These are phyloP conservation scores for Nasonia oneida DNA, from an alignment of 2,888 invertebrate species.

Conservation along the genomic window DNA sequence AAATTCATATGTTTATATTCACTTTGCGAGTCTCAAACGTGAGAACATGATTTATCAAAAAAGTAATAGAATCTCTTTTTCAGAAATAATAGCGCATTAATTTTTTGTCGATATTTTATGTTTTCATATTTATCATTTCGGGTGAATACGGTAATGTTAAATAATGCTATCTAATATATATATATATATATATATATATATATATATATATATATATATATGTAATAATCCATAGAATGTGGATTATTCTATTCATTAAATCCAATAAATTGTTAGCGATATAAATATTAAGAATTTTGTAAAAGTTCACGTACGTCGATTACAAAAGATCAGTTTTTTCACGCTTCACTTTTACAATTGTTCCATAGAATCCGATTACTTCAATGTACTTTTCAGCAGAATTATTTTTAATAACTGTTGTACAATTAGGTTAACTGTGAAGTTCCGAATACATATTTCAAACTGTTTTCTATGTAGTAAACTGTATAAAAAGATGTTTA, in stretches of 20 bases:
- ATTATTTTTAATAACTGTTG: neutral
- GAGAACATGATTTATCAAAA: neutral
- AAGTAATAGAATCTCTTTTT: constrained; percentile 2
- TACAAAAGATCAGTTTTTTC: neutral
- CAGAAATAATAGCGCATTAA: neutral
- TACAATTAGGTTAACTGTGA: neutral
- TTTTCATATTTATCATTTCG: neutral
- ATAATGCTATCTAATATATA: neutral
- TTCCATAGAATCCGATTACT: neutral
- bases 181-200: neutral
- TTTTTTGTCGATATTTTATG: neutral
- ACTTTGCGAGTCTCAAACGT: neutral
- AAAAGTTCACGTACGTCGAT: neutral
- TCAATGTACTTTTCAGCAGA: neutral
- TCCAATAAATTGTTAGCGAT: neutral
- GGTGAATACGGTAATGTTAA: neutral
- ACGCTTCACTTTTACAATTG: neutral
- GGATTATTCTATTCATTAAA: neutral
- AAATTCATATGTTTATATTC: neutral
- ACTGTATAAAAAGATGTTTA: constrained; percentile 42
- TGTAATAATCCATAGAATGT: neutral
- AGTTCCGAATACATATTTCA: neutral
- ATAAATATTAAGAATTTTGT: neutral
- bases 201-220: too few relatives aligned
- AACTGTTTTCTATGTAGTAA: constrained; percentile 25